Evolutionary conservation across 2,113 vertebrate genomes (phyloP), one percentile per base, ranked within the genome.

Genomic region (Chamaea fasciata): DNA sequence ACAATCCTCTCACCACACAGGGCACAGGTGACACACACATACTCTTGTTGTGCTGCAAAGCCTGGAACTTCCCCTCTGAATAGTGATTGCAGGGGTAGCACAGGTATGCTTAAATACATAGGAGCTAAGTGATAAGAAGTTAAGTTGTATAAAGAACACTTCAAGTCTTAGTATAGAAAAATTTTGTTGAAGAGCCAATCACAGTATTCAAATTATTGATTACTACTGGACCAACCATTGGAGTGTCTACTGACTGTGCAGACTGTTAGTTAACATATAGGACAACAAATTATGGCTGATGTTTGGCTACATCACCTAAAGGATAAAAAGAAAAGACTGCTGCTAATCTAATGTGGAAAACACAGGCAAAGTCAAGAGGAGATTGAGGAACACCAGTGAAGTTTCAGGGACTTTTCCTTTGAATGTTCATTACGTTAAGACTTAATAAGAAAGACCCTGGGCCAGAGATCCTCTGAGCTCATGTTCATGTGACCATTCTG

Each of bases 41-140:
- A 23, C 3, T 56, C 26, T 28, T 41, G 17, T 42, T 23, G 7
- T 7, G 19, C 55, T 88, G 79, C 41, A 69, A 80, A 90, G 28
- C 46, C 37, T 76, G 31, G 31, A 75, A 62, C 44, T 69, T 92
- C 26, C 41, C 20, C 33, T 39, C 63, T 57, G 59, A 83, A 53
- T 49, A 88, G 39, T 0, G 1, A 55, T 1, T 1, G 2, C 64
- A 64, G 39, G 0, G 3, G 26, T 13, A 68, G 49, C 59, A 69
- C 5, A 46, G 9, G 16, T 42, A 57, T 13, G 22, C 37, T 83
- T 69, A 68, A 73, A 85, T 30, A 80, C 22, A 37, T 1, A 56
- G 20, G 22, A 65, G 41, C 31, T 39, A 68, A 73, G 47, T 24
- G 13, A 89, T 31, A 70, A 76, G 6, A 13, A 53, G 27, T 33